These are phyloP conservation scores for Eumaeus atala DNA, from an alignment of 1,140 invertebrate species.

Conservation along the genomic window DNA sequence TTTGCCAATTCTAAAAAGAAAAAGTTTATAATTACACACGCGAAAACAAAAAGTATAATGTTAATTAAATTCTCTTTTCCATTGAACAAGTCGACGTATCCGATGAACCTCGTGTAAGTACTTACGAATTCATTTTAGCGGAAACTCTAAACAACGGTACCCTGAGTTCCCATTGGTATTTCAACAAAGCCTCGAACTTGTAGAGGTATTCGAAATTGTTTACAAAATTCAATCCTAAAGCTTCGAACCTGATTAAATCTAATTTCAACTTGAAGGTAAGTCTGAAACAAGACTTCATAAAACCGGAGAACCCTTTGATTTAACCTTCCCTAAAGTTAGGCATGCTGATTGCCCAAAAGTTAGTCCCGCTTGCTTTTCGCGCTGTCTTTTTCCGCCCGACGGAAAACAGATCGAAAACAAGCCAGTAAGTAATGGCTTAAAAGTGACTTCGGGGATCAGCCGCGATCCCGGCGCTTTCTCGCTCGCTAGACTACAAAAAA, in stretches of 20 bases:
- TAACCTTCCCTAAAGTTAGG: slow-evolving; percentile 66
- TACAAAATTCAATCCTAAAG: slow-evolving; percentile 74
- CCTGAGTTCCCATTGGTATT: slow-evolving; percentile 68
- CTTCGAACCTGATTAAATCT: slow-evolving; percentile 73
- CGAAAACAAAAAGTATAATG: slow-evolving; percentile 35
- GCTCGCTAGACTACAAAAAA: slow-evolving; percentile 10
- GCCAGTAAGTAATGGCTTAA: slow-evolving; percentile 64
- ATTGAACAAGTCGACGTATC: slow-evolving; percentile 42
- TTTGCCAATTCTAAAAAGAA: slow-evolving; percentile 2
- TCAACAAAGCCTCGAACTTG: slow-evolving; percentile 70
- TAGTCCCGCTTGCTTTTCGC: slow-evolving; percentile 57
- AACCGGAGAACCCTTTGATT: slow-evolving; percentile 73
- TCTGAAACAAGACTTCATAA: slow-evolving; percentile 74
- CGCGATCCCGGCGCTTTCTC: slow-evolving; percentile 19
- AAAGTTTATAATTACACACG: slow-evolving; percentile 13
- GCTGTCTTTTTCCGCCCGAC: slow-evolving; percentile 49
- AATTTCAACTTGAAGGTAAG: slow-evolving; percentile 74
- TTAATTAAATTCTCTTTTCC: slow-evolving; percentile 48
- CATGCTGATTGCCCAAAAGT: slow-evolving; percentile 71
- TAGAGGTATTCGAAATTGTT: slow-evolving; percentile 72
- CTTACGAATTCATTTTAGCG: slow-evolving; percentile 64
- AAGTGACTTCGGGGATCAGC: slow-evolving; percentile 50
- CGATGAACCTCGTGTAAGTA: slow-evolving; percentile 55
- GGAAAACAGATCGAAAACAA: slow-evolving; percentile 70
- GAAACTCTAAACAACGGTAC: slow-evolving; percentile 65